Evolutionary conservation across 2,888 invertebrate species (phyloP), one percentile per base, ranked within the genome.

Genomic region (Cephus spinipes): DNA sequence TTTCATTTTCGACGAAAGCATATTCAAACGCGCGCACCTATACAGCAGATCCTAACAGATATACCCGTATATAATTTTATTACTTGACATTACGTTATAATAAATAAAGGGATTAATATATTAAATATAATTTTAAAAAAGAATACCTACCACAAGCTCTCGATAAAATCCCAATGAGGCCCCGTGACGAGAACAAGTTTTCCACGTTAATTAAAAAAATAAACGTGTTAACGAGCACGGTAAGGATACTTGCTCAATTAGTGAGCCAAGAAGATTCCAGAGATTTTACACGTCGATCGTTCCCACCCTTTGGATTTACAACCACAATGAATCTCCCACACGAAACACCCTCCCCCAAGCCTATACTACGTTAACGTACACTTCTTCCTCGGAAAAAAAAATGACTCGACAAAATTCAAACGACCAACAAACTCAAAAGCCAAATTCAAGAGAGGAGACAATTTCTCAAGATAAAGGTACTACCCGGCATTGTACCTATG

Each of bases 161-260:
- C 55, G 23, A 23, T 55, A 55, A 55, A 55, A 55, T 55, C 23
- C 23, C 55, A 55, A 23, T 23, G 55, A 55, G 55, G 23, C 55
- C 55, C 55, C 23, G 23, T 55, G 55, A 55, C 55, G 55, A 0
- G 55, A 55, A 23, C 55, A 9, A 23, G 55, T 55, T 55, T 55
- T 55, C 23, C 55, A 55, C 23, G 55, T 55, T 55, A 55, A 55
- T 69, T 77, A 74, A 79, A 73, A 73, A 35, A 68, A 80, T 77
- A 76, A 76, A 75, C 74, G 73, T 55, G 68, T 77, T 74, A 77
- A 77, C 74, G 77, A 77, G 73, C 68, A 68, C 12, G 32, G 35
- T 12, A 68, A 68, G 32, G 73, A 76, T 79, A 76, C 81, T 79
- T 78, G 83, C 82, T 81, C 84, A 83, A 85, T 86, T 86, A 85